phyloP scores from a whole-genome alignment of 2,113 vertebrate genomes.

The Pedetes capensis region DNA sequence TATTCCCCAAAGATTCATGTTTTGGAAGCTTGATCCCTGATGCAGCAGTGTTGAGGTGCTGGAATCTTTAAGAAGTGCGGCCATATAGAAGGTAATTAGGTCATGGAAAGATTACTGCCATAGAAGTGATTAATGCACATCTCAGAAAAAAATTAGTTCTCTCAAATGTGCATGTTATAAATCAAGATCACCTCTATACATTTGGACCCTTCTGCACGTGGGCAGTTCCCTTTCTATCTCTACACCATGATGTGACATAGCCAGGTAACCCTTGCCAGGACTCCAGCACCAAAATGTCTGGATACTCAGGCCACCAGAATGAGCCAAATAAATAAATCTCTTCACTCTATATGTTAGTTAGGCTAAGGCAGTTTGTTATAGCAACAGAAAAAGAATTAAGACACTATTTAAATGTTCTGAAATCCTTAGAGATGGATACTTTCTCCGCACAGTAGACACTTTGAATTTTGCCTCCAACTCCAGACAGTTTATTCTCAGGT shows the following conservation, averaged over 20 bases:
- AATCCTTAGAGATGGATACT: slow-evolving; percentile 23
- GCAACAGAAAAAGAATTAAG: background rate
- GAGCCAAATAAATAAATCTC: background rate
- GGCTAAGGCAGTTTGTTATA: background rate
- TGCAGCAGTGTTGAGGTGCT: background rate
- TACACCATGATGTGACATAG: background rate
- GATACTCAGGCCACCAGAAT: background rate
- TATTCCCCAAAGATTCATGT: background rate
- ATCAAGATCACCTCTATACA: background rate
- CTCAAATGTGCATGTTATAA: background rate
- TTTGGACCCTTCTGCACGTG: background rate
- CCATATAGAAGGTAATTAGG: background rate
- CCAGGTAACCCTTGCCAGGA: background rate
- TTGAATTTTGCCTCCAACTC: slow-evolving; percentile 34
- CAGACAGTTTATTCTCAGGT: background rate
- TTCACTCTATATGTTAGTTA: background rate
- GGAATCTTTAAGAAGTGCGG: background rate
- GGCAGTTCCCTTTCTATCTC: background rate
- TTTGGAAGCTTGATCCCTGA: background rate
- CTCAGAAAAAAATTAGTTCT: background rate
- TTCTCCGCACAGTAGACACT: slow-evolving; percentile 33
- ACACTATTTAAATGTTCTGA: slow-evolving; percentile 23
- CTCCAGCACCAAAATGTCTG: too few species aligned
- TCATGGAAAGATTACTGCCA: background rate
- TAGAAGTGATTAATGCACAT: background rate